Evolutionary conservation across 2,113 vertebrate species (phyloP).

Genomic region (Hyla sarda): DNA sequence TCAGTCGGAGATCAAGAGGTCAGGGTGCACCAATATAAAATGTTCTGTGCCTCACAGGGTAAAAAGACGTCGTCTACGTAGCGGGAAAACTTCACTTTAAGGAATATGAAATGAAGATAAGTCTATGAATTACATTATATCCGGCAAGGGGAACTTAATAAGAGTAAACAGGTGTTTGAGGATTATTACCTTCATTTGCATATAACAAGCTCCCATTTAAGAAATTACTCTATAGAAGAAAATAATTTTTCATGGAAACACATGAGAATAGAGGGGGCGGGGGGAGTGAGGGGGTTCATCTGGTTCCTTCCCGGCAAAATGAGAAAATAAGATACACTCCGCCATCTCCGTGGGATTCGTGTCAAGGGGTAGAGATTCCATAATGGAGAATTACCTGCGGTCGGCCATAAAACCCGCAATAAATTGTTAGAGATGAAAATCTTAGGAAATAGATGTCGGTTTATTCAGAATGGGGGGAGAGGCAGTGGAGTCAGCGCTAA

Average conservation of each 20-base stretch:
- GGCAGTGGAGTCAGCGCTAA: background rate
- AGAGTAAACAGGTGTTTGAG: slow-evolving; percentile 39
- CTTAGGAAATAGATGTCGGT: background rate
- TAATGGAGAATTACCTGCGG: background rate
- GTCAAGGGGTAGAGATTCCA: slow-evolving; percentile 8
- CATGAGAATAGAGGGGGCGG: background rate
- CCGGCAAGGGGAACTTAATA: slow-evolving; percentile 27
- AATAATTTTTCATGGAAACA: slow-evolving; percentile 21
- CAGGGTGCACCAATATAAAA: too few relatives aligned
- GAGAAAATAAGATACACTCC: background rate
- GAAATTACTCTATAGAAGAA: slow-evolving; percentile 45
- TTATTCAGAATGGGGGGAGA: background rate
- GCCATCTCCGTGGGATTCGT: background rate
- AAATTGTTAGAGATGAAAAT: slow-evolving; percentile 11
- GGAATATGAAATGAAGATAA: slow-evolving; percentile 30
- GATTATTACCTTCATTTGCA: slow-evolving; percentile 46
- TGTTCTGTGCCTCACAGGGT: too few relatives aligned
- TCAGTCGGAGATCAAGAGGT: too few relatives aligned
- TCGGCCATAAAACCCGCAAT: background rate
- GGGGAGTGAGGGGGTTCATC: background rate
- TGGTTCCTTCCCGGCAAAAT: slow-evolving; percentile 7
- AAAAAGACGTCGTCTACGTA: too few relatives aligned
- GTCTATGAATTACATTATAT: slow-evolving; percentile 48
- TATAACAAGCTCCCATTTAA: slow-evolving; percentile 49
- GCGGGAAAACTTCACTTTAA: too few relatives aligned